Base-by-base conservation (phyloP, 2,888 invertebrate genomes). In the Lepidocyrtinus sp. region DNA sequence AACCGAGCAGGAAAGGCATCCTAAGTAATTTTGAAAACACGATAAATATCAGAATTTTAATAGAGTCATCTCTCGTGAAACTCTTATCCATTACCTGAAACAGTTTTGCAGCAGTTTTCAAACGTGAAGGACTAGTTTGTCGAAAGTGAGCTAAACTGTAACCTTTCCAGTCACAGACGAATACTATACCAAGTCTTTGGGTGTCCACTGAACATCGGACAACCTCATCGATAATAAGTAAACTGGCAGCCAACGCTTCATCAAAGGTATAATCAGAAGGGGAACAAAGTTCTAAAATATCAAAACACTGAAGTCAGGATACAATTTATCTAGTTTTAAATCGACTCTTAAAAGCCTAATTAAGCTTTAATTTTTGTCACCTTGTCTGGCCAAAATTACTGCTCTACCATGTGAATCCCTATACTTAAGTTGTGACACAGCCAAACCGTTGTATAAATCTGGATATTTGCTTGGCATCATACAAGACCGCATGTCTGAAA, bases 81-180 rank as follows among this genome's bases (percentile, higher is more conserved):
- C 36, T 36, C 12, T 36, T 36, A 36, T 7, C 15, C 19, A 9
- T 85, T 86, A 89, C 89, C 83, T 87, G 87, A 45, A 87, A 83
- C n/a, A 88, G 73, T 21, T 86, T 83, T 21, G 88, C 81, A 45
- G 89, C 86, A 75, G 88, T 87, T 27, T 88, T 87, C 1, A 88
- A 88, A 71, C 88, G 86, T 7, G 87, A 87, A 1, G 89, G 88
- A 9, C 88, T 87, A 61, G 88, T 85, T 68, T 88, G 87, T 83
- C 88, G 87, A 1, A 87, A 87, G 73, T 90, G 90, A 15, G 87
- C 85, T 75, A 89, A 86, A 21, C 88, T 87, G 55, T 90, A 86
- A 19, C 88, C 88, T 22, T 87, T 88, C 83, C 90, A 87, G 86
- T 91, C 90, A 19, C 89, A 87, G 21, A 91, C 85, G 24, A 89